A percentile compares a stretch with the other conserved stretches of the same genome.
These are phyloP conservation scores for Drosophila affinis DNA, from an alignment of 2,888 invertebrate species.

Conservation along the genomic window DNA sequence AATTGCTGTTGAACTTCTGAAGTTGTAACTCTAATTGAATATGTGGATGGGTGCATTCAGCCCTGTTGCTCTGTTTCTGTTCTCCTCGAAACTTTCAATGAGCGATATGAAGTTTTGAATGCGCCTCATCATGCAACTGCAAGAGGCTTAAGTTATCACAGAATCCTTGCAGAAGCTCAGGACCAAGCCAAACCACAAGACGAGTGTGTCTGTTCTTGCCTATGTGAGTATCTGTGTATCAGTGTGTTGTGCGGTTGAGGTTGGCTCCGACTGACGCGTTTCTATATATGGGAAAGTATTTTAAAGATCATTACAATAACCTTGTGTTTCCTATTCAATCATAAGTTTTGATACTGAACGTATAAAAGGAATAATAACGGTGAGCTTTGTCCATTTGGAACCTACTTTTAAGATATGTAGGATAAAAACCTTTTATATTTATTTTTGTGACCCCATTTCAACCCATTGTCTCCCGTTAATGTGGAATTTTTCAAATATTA, in stretches of 20 bases:
- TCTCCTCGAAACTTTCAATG: slow-evolving; percentile 18
- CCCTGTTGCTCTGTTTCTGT: background rate
- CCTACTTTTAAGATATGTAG: too few relatives aligned
- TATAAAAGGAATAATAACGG: too few relatives aligned
- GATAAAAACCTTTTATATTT: too few relatives aligned
- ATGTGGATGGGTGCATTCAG: slow-evolving; percentile 34
- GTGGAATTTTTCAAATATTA: too few relatives aligned
- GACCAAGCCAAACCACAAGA: background rate
- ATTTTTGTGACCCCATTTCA: too few relatives aligned
- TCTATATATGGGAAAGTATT: background rate
- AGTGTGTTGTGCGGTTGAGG: too few relatives aligned
- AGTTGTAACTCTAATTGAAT: slow-evolving; percentile 65
- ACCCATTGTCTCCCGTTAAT: too few relatives aligned
- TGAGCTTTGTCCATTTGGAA: too few relatives aligned
- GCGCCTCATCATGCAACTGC: slow-evolving; percentile 21
- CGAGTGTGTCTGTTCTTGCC: slow-evolving; percentile 3
- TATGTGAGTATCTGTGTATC: background rate
- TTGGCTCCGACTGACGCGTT: too few relatives aligned
- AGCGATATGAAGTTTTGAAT: slow-evolving; percentile 39
- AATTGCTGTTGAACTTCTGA: slow-evolving; percentile 53
- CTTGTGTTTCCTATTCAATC: background rate
- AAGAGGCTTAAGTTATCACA: slow-evolving; percentile 18
- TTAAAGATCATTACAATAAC: background rate
- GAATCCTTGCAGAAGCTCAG: background rate
- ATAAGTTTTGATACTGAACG: background rate